Conservation (phyloP, 2,888 invertebrate genomes). For the Philaethria dido region DNA sequence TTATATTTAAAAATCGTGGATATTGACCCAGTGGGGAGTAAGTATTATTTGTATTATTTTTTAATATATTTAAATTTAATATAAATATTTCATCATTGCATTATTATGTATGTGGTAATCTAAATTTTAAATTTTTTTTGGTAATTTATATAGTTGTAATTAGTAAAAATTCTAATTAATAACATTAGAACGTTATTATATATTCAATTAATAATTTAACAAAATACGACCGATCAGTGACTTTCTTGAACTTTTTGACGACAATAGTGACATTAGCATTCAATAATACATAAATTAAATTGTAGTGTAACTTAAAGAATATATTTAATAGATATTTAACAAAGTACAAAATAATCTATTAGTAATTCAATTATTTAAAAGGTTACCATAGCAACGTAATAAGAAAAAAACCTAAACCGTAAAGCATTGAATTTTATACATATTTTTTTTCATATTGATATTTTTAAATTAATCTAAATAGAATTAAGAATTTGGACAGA, state of each 20-base stretch:
- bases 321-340: background rate
- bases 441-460: no score
- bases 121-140: background rate
- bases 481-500: no score
- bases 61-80: background rate
- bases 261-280: constrained; percentile 49
- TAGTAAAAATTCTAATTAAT: background rate
- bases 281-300: constrained; percentile 50
- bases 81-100: background rate
- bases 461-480: no score
- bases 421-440: no score
- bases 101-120: background rate
- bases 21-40: constrained; percentile 50
- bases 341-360: background rate
- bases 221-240: constrained; percentile 38
- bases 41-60: constrained; percentile 43
- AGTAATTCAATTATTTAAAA: background rate
- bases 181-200: background rate
- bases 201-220: constrained; percentile 20
- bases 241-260: constrained; percentile 46
- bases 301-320: constrained; percentile 24
- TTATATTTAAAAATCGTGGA: constrained; percentile 46
- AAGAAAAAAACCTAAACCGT: no score
- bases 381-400: no score
- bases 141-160: background rate